A percentile compares a stretch with the other conserved stretches of the same genome.
phyloP scores from a whole-genome alignment of 2,797 vertebrate species.

The Centropyge bicolor region DNA sequence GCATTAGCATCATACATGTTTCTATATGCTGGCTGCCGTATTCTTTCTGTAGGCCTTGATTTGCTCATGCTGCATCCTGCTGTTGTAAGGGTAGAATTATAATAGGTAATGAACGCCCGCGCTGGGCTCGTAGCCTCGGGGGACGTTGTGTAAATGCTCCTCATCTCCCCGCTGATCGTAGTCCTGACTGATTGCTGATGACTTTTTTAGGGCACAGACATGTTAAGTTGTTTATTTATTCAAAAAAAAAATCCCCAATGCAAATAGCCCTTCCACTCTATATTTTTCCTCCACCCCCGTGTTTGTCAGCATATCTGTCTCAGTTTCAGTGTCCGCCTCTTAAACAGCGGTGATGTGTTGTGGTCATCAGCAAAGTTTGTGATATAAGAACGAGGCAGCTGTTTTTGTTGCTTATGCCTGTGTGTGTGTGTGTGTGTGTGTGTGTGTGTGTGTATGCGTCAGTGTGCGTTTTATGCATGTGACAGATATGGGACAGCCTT shows the following conservation, averaged over 20 bases:
- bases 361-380: slow-evolving; percentile 74
- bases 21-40: slow-evolving; percentile 1
- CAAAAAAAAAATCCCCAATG: slow-evolving; percentile 59
- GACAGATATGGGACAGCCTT: slow-evolving; percentile 86
- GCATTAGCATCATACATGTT: slow-evolving; percentile 5
- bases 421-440: slow-evolving; percentile 37
- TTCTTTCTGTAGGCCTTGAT: slow-evolving; percentile 43
- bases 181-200: slow-evolving; percentile 93
- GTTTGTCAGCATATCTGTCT: slow-evolving; percentile 58
- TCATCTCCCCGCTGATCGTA: slow-evolving; percentile 86
- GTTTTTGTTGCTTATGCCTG: slow-evolving; percentile 50
- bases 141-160: slow-evolving; percentile 89
- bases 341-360: slow-evolving; percentile 58
- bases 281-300: slow-evolving; percentile 8
- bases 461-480: slow-evolving; percentile 69
- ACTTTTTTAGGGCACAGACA: slow-evolving; percentile 95
- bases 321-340: slow-evolving; percentile 46
- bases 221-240: slow-evolving; percentile 87
- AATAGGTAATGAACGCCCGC: slow-evolving; percentile 72
- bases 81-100: slow-evolving; percentile 61
- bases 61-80: slow-evolving; percentile 42
- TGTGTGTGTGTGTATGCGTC: slow-evolving; percentile 46
- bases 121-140: slow-evolving; percentile 82
- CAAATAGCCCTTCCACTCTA: slow-evolving; percentile 61
- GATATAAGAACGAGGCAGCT: slow-evolving; percentile 60